Evolutionary conservation across 2,797 vertebrate genomes (phyloP), one percentile per base, ranked within the genome.

Genomic region (Cheirogaleus major): DNA sequence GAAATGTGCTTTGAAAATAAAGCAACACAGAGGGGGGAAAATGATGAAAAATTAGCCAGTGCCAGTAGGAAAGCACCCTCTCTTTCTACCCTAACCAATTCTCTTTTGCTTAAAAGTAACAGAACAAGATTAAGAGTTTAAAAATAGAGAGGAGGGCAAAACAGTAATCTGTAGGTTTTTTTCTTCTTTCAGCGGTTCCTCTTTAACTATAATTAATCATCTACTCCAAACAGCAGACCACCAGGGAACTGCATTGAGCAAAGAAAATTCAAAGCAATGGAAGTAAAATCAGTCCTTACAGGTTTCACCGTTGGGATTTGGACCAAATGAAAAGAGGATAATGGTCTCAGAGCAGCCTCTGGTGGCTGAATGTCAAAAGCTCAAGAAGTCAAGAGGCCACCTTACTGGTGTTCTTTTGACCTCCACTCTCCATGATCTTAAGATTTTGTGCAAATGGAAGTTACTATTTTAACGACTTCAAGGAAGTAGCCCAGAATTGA

Each of bases 321-420:
- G 86, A 85, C 83, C 76, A 5, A 86, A 43, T 52, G 87, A 93
- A 84, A 86, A 55, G 65, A 93, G 59, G 67, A 91, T 92, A 73
- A 85, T 93, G 87, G 76, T 97, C 89, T n/a, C 97, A 96, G 95
- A 98, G 98, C 97, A 97, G 93, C 97, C 98, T 98, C 96, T 98
- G 97, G 94, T 93, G 93, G 98, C 87, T 93, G 82, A 95, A 92
- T 96, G 92, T 97, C 97, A 94, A 98, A 95, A 96, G 75, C 95
- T 97, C 94, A 81, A 96, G 75, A 96, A 93, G 70, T 93, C 95
- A 89, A 89, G 61, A 86, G 91, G 89, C 93, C 73, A 81, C 55
- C 59, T 84, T 57, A 38, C 32, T 75, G 59, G 59, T 84, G 55
- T 70, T 85, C 89, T 72, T 57, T 50, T 81, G 81, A 73, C 70